These are phyloP conservation scores for Amyelois transitella DNA, from an alignment of 1,140 invertebrate species.

Conservation along the genomic window DNA sequence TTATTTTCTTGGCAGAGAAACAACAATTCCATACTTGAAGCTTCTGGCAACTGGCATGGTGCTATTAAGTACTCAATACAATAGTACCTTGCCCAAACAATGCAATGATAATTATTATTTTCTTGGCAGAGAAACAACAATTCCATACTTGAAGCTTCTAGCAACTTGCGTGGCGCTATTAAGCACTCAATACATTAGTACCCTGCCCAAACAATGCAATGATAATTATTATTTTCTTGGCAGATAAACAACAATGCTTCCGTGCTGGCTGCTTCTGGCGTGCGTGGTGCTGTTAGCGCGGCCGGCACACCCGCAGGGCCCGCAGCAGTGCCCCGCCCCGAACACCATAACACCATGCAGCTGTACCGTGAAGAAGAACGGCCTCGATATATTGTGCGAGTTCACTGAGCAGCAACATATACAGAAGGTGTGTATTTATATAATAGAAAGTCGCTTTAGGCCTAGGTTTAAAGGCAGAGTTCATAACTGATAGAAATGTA, in stretches of 20 bases:
- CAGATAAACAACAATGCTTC: constrained; percentile 32
- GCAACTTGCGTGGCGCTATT: constrained; percentile 53
- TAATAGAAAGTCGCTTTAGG: too few relatives aligned
- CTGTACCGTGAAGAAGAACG: constrained; percentile 89
- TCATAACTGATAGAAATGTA: too few relatives aligned
- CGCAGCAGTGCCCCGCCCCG: constrained; percentile 82
- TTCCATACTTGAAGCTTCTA: constrained; percentile 47
- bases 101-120: background rate
- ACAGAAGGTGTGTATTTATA: too few relatives aligned
- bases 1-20: too few relatives aligned
- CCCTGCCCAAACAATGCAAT: background rate
- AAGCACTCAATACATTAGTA: too few relatives aligned
- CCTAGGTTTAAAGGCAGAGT: too few relatives aligned
- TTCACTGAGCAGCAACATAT: constrained; percentile 85
- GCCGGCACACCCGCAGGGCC: constrained; percentile 57
- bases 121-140: constrained; percentile 14
- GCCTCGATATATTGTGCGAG: constrained; percentile 90
- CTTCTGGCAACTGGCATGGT: too few relatives aligned
- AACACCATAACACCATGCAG: constrained; percentile 84
- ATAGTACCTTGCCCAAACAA: background rate
- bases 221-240: background rate
- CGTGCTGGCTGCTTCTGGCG: constrained; percentile 47
- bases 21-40: too few relatives aligned
- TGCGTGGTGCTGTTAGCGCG: constrained; percentile 56
- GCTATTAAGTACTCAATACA: too few relatives aligned